phyloP scores from a whole-genome alignment of 1,140 invertebrate genomes.

The Hylaeus volcanicus region DNA sequence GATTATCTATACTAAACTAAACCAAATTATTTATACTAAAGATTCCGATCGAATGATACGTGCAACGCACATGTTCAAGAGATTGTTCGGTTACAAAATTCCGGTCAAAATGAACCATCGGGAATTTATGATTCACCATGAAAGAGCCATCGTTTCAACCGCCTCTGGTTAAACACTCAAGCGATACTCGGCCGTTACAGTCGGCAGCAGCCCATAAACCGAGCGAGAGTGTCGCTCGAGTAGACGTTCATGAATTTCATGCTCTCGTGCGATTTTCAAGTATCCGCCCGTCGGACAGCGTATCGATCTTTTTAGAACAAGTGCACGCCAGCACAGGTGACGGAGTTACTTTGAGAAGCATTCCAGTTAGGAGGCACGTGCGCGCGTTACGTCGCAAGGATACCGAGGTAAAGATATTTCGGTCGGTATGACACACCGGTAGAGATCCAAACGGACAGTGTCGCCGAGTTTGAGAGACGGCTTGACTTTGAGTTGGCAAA shows the following conservation, averaged over 20 bases:
- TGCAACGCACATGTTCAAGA: no score
- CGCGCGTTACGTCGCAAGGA: slow-evolving; percentile 12
- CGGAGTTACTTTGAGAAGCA: slow-evolving; percentile 40
- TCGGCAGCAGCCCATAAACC: neutral
- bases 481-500: slow-evolving; percentile 52
- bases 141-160: no score
- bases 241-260: slow-evolving; percentile 26
- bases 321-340: neutral
- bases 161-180: neutral
- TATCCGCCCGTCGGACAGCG: neutral
- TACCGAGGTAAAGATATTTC: slow-evolving; percentile 64
- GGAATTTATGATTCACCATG: no score
- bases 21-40: no score
- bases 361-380: slow-evolving; percentile 1
- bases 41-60: no score
- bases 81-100: no score
- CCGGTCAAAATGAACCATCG: no score
- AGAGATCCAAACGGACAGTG: slow-evolving; percentile 43
- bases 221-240: neutral
- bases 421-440: slow-evolving; percentile 57
- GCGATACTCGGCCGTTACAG: neutral
- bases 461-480: slow-evolving; percentile 55
- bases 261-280: slow-evolving; percentile 12
- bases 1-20: no score
- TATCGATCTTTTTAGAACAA: slow-evolving; percentile 34